Percentiles rank a stretch among this genome's conserved stretches.
phyloP scores from a whole-genome alignment of 2,113 vertebrate species.

The Sylvilagus bachmani region DNA sequence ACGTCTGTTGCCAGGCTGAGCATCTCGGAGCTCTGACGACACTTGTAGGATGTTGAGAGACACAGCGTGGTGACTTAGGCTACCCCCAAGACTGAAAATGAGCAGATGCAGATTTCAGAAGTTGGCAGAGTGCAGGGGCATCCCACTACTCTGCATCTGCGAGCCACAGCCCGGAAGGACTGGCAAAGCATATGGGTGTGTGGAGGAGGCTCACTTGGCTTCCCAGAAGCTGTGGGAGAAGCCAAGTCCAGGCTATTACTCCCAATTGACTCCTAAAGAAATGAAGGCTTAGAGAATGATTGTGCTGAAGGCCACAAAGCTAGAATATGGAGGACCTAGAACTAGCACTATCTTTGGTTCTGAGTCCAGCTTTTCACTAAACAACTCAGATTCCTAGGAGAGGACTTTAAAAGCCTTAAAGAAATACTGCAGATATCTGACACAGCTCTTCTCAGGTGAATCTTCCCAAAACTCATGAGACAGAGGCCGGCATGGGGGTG shows the following conservation, averaged over 20 bases:
- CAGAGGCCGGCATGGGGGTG: too few relatives aligned
- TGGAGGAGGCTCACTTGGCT: not conserved
- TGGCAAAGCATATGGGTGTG: too few relatives aligned
- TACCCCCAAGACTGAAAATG: not conserved
- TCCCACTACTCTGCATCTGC: too few relatives aligned
- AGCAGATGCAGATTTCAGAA: not conserved
- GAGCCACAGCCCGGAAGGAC: accelerated
- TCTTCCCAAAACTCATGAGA: not conserved
- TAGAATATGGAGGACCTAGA: not conserved
- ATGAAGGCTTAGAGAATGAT: not conserved
- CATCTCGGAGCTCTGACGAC: not conserved
- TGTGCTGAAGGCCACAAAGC: not conserved
- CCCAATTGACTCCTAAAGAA: not conserved
- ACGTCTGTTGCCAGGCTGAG: not conserved
- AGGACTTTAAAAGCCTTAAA: not conserved
- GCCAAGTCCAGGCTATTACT: not conserved
- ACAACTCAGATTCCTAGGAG: not conserved
- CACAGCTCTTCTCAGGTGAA: not conserved
- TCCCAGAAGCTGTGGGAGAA: not conserved
- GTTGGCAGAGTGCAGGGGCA: not conserved
- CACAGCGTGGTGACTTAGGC: not conserved
- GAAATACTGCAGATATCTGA: not conserved
- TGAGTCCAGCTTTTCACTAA: not conserved
- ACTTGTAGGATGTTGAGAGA: not conserved
- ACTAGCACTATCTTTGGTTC: not conserved